Evolutionary conservation across 2,797 vertebrate species (phyloP), one percentile per base, ranked within the genome.

Genomic region (Nyctibius grandis): DNA sequence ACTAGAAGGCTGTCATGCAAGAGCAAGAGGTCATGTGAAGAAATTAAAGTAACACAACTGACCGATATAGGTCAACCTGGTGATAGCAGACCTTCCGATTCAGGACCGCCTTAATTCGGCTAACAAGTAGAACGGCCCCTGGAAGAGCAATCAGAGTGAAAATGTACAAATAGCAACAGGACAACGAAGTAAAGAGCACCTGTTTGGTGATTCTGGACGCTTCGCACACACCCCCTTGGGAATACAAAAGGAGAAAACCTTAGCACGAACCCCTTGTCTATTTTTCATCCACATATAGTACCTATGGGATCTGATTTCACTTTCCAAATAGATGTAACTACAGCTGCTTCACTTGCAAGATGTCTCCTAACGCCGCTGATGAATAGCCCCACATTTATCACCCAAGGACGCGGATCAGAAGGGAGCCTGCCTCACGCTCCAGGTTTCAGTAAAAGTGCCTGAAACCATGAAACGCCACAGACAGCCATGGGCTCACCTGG

Each of bases 31-130:
- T 93, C 90, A 78, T 56, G 90, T 51, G 33, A 96, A 96, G 95
- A 98, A 98, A 97, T 97, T 97, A 97, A 95, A 96, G 85, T 88
- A 92, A 95, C 85, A 95, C 89, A 96, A 91, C 86, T 50, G 60
- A 50, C n/a, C 93, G 82, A 86, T 93, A 88, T 15, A 78, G 94
- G 93, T 88, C 85, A 80, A n/a, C 51, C 75, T 65, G 50, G 70
- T 89, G 65, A 88, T n/a, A 77, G 73, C 85, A 85, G 84, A 83
- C 61, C 59, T 94, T 91, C 82, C 53, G 28, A 63, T 85, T 91
- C 92, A 73, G 45, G 36, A 15, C 38, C 76, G 68, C 87, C 79
- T 96, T 95, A 96, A 95, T 93, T 94, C 18, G 6, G 72, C 70
- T 88, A 96, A 94, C 81, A 91, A 85, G 50, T 63, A 68, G 68